Conservation (phyloP, 2,888 invertebrate genomes). For the Nemurella pictetii region DNA sequence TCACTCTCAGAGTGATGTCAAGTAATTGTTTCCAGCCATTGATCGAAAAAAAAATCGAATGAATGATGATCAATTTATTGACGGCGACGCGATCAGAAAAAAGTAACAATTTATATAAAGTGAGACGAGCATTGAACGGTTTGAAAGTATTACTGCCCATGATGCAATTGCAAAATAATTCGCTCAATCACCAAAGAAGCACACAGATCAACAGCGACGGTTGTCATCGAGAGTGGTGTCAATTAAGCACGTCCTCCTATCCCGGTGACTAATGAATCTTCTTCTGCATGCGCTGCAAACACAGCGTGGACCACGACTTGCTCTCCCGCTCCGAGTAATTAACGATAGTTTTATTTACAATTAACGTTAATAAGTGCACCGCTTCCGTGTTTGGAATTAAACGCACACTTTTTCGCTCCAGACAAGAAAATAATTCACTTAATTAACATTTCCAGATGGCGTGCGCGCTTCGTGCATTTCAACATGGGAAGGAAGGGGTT, state of each 20-base stretch:
- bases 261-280: background rate
- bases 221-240: background rate
- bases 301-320: background rate
- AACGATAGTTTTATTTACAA: background rate
- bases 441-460: background rate
- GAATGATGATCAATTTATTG: background rate
- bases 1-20: background rate
- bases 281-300: background rate
- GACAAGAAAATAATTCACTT: background rate
- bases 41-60: background rate
- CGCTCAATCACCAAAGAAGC: background rate
- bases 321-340: background rate
- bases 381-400: background rate
- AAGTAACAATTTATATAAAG: background rate
- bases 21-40: background rate
- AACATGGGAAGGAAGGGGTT: background rate
- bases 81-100: background rate
- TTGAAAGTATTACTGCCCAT: background rate
- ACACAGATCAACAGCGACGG: background rate
- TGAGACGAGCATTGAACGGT: background rate
- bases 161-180: background rate
- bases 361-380: background rate
- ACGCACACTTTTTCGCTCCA: background rate
- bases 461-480: background rate
- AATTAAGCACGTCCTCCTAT: background rate